Percentiles rank a stretch among this genome's conserved stretches.
Evolutionary conservation across 2,888 invertebrate genomes (phyloP).

Genomic region (Drosophila greeni): DNA sequence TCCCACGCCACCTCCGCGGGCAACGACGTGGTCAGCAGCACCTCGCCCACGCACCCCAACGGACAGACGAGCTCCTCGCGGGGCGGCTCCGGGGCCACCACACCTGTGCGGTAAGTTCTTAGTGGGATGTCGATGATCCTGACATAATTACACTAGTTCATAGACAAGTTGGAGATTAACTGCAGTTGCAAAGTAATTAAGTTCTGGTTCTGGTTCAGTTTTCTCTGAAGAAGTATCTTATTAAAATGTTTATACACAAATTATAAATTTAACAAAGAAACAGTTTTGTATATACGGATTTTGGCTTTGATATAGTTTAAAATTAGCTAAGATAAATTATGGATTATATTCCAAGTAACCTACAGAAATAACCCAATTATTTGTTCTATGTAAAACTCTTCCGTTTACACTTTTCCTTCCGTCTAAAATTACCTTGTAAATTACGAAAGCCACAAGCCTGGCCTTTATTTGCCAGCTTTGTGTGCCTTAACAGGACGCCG

Average conservation of each 20-base stretch:
- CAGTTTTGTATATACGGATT: too few relatives aligned
- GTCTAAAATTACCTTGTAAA: not conserved
- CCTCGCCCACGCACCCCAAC: slow-evolving; percentile 81
- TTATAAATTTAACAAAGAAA: too few relatives aligned
- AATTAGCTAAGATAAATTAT: too few relatives aligned
- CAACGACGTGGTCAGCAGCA: slow-evolving; percentile 77
- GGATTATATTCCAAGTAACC: too few relatives aligned
- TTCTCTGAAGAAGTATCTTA: not conserved
- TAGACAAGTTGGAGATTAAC: not conserved
- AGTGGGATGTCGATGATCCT: not conserved
- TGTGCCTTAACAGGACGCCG: slow-evolving; percentile 1
- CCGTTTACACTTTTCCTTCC: not conserved
- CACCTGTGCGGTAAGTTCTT: slow-evolving; percentile 87
- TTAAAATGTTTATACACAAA: not conserved
- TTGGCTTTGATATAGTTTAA: too few relatives aligned
- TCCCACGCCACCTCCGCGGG: slow-evolving; percentile 87
- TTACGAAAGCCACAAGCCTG: not conserved
- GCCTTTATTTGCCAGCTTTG: not conserved
- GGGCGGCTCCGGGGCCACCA: slow-evolving; percentile 92
- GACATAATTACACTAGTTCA: not conserved
- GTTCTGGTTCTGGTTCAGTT: not conserved
- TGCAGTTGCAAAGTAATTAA: not conserved
- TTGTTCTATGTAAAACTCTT: not conserved
- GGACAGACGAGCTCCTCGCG: slow-evolving; percentile 82
- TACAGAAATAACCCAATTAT: too few relatives aligned